phyloP scores from a whole-genome alignment of 1,140 invertebrate species.

The Aphaenogaster ashmeadi region DNA sequence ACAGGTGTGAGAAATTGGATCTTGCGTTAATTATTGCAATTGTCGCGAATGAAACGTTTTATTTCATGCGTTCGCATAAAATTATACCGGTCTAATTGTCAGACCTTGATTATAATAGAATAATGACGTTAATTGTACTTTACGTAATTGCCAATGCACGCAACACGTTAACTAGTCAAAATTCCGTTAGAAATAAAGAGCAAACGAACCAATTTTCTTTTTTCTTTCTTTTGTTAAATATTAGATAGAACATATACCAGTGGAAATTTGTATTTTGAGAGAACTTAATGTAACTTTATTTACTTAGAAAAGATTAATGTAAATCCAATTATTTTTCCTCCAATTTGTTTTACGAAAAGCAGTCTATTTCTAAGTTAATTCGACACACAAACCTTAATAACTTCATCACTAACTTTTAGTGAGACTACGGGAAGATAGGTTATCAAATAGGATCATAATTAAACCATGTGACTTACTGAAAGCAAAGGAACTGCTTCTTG shows the following conservation, averaged over 20 bases:
- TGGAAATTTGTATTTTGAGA: background rate
- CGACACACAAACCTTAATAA: slow-evolving; percentile 22
- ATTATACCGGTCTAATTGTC: background rate
- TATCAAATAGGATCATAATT: slow-evolving; percentile 39
- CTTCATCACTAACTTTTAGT: background rate
- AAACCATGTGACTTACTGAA: background rate
- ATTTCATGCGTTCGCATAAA: background rate
- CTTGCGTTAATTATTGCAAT: background rate
- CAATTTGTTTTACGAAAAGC: background rate
- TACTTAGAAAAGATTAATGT: background rate
- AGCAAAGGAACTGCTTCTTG: background rate
- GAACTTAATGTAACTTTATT: background rate
- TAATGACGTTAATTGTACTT: background rate
- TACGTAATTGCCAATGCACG: background rate
- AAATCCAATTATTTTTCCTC: background rate
- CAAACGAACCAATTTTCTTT: background rate
- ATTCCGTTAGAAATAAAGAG: background rate
- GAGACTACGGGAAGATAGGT: background rate
- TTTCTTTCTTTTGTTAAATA: background rate
- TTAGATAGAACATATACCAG: background rate
- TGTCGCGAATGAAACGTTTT: background rate
- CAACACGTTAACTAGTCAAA: background rate
- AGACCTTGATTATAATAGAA: background rate
- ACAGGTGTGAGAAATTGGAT: background rate
- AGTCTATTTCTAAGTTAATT: slow-evolving; percentile 14